Evolutionary conservation across 1,140 invertebrate genomes (phyloP), one percentile per base, ranked within the genome.

Genomic region (Temnothorax longispinosus): DNA sequence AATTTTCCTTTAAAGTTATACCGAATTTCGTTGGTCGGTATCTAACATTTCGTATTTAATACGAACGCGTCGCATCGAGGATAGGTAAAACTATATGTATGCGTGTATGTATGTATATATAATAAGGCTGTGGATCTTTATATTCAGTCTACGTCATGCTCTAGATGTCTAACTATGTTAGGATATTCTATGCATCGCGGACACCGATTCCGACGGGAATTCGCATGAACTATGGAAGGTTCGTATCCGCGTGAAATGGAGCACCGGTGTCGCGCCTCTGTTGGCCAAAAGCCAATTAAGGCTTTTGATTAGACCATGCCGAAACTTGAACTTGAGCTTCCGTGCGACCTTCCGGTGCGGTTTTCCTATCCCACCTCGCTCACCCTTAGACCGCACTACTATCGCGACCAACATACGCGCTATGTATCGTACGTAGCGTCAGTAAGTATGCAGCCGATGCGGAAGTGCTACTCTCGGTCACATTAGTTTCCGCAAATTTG

Each of bases 261-360:
- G 41, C 21, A 44, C 44, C 6, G 44, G 76, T 72, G 87, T 76
- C 62, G 74, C 62, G 80, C 62, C 75, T 85, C 32, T 47, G 75
- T 58, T 87, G 88, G 80, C 86, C 87, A 80, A 90, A 90, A 90
- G 75, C 80, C 88, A 90, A 90, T 90, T 90, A 90, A 90, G 71
- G 89, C 80, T 90, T 90, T 90, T 90, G 89, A 90, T 90, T 90
- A 90, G 86, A 88, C 74, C 60, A 74, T 50, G 50, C 52, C 65
- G 75, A 87, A 89, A 88, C 50, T 81, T 82, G 85, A 87, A 87
- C 69, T 88, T 82, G 81, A 38, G 62, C 78, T 78, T 54, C 38
- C 78, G 67, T 65, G 60, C 69, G 86, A 58, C 88, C 84, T 89
- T 89, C 88, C 88, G 71, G 56, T 56, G 69, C 54, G 85, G 74